Conservation (phyloP, 2,888 invertebrate species). For the Drosophila hamatofila region DNA sequence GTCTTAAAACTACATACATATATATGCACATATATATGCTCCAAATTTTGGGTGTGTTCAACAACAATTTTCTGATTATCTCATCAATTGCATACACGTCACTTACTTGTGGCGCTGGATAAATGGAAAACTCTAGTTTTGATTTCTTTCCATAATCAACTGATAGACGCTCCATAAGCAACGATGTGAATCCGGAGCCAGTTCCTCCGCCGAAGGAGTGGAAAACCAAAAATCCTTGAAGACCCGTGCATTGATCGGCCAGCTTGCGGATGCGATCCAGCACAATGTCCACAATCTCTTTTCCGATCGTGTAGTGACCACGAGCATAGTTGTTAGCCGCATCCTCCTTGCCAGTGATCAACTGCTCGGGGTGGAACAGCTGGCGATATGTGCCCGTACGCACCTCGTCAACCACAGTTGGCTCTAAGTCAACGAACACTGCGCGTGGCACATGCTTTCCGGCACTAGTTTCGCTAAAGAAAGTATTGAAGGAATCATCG, state of each 20-base stretch:
- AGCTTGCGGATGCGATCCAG: conserved; percentile 92
- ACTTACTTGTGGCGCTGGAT: conserved; percentile 95
- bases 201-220: conserved; percentile 95
- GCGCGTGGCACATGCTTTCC: conserved; percentile 95
- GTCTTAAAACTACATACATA: neutral
- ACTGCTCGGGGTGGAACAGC: conserved; percentile 95
- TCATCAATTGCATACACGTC: neutral
- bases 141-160: conserved; percentile 98
- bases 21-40: neutral
- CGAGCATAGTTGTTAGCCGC: conserved; percentile 97
- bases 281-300: conserved; percentile 94
- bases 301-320: conserved; percentile 97
- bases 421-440: conserved; percentile 96
- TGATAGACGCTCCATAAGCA: conserved; percentile 95
- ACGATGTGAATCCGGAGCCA: conserved; percentile 96
- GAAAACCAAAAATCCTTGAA: conserved; percentile 95
- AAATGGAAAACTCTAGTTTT: conserved; percentile 96
- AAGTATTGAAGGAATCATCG: conserved; percentile 92
- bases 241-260: conserved; percentile 94
- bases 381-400: conserved; percentile 93
- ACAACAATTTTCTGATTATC: neutral
- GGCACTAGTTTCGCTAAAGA: conserved; percentile 90
- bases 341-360: conserved; percentile 96
- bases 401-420: conserved; percentile 96
- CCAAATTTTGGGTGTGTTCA: neutral